Percentiles rank a stretch among this genome's conserved stretches.
These are phyloP conservation scores for Cyphomyrus plagiostoma DNA, from an alignment of 2,113 vertebrate species.

Conservation along the genomic window DNA sequence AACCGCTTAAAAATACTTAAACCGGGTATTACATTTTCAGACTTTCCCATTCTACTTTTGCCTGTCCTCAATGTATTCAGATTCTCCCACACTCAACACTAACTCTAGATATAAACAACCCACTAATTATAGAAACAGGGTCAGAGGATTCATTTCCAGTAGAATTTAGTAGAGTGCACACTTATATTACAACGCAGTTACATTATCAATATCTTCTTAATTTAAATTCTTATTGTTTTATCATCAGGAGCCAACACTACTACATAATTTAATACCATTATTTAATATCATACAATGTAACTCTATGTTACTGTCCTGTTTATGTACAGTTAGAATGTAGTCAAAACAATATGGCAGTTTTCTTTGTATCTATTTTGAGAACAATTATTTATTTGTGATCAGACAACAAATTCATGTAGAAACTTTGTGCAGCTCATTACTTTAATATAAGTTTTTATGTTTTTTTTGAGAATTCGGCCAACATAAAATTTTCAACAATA, in stretches of 20 bases:
- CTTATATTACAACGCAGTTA: not conserved
- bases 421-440: not conserved
- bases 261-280: not conserved
- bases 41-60: not conserved
- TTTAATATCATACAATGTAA: not conserved
- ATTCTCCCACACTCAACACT: not conserved
- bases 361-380: not conserved
- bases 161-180: not conserved
- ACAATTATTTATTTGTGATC: not conserved
- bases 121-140: slow-evolving; percentile 8
- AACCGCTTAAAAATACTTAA: not conserved
- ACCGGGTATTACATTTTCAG: not conserved
- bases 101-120: slow-evolving; percentile 5
- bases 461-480: not conserved
- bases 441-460: not conserved
- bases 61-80: not conserved
- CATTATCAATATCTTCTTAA: not conserved
- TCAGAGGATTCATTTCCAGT: slow-evolving; percentile 1
- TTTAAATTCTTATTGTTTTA: not conserved
- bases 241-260: not conserved
- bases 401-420: not conserved
- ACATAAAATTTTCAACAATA: not conserved
- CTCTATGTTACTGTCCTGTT: not conserved
- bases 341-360: not conserved
- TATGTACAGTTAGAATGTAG: not conserved